Evolutionary conservation across 37 sponge, comb jelly and placozoan genomes (phyloP).

Genomic region (Diacarnus erythraeanus): DNA sequence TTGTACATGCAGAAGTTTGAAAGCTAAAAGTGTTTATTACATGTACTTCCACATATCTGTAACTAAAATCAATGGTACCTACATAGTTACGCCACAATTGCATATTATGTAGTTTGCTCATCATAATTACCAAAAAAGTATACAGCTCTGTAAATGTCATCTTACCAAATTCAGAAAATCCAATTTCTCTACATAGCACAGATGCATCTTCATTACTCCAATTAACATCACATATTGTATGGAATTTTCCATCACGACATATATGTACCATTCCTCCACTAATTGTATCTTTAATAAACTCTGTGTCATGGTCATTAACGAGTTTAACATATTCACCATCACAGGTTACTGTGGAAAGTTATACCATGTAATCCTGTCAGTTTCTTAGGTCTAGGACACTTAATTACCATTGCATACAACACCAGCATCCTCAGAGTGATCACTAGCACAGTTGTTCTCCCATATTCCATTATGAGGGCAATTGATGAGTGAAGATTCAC

Average conservation of each 20-base stretch:
- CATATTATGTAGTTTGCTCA: too few relatives aligned
- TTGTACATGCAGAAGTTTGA: too few relatives aligned
- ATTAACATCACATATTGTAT: slow-evolving; percentile 23
- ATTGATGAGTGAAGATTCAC: neutral
- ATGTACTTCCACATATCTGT: too few relatives aligned
- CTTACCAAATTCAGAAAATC: slow-evolving; percentile 35
- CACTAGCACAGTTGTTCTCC: slow-evolving; percentile 19
- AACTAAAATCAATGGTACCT: too few relatives aligned
- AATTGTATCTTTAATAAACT: slow-evolving; percentile 13
- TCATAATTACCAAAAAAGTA: too few relatives aligned
- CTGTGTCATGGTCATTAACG: neutral
- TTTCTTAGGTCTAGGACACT: too few relatives aligned
- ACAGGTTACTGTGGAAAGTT: neutral
- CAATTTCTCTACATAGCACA: slow-evolving; percentile 32
- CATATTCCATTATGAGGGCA: neutral
- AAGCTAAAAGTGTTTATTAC: too few relatives aligned
- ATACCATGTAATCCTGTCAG: too few relatives aligned
- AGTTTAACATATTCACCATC: neutral
- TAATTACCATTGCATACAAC: slow-evolving; percentile 36
- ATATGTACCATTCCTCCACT: slow-evolving; percentile 36
- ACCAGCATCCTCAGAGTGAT: slow-evolving; percentile 63
- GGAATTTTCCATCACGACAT: slow-evolving; percentile 15
- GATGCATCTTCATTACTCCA: slow-evolving; percentile 42
- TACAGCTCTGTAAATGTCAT: too few relatives aligned
- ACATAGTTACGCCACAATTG: too few relatives aligned